Base-by-base conservation (phyloP, 2,113 vertebrate genomes). In the Forbesichthys agassizii region DNA sequence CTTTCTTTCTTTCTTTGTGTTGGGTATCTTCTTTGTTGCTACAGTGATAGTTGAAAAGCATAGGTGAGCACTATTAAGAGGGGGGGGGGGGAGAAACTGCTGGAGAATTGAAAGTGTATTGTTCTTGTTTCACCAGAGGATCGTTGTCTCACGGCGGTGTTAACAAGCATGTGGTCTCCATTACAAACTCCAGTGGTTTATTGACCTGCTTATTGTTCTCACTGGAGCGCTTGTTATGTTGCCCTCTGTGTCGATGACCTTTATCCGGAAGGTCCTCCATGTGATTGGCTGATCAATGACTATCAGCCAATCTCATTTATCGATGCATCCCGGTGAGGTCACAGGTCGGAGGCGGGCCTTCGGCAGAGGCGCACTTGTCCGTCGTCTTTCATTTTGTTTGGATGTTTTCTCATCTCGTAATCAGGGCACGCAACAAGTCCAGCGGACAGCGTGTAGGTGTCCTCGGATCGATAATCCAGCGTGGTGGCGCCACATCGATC, bases 271-370 rank as follows among this genome's bases (percentile, higher is more conserved):
- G 71, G 68, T 66, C 61, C 71, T 71, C 73, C 64, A 8, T 71
- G 64, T 53, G 59, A 78, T 63, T 58, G 74, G 55, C 47, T 27
- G 70, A 88, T 88, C 84, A 53, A 88, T 88, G 73, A 53, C 56
- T 61, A 82, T 73, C 73, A 69, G 70, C 64, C 73, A 68, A 72
- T 62, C 81, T 48, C 58, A 67, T 71, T 53, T 2, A 27, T 27
- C 0, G 27, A 27, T 27, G 27, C 27, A 27, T 27, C 27, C 65
- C 3, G 51, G 64, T 69, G 80, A 75, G 77, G 85, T 86, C 83
- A 80, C 83, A 73, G 67, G 79, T 65, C 64, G 68, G 75, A 80
- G 79, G 84, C 73, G 73, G 83, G 67, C 63, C 70, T 64, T 61
- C 59, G 47, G 71, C 55, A 68, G 58, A 73, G 5, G 36, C 48